Evolutionary conservation across 2,113 vertebrate species (phyloP), one percentile per base, ranked within the genome.

Genomic region (Callospermophilus lateralis): DNA sequence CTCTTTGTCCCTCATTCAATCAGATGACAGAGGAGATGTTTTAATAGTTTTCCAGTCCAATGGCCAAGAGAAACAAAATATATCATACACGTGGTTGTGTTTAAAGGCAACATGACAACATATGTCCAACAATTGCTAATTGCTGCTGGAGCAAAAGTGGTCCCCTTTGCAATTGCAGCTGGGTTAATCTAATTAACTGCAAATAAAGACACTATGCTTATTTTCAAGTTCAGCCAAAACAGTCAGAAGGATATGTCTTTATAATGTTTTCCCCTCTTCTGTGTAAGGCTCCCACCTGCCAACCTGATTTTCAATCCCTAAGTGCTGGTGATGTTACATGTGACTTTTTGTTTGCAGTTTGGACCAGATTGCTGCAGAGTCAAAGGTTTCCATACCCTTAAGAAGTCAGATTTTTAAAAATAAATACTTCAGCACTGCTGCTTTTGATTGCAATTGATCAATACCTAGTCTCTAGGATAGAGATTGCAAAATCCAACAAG

Each of bases 21-120:
- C 76, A 77, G 74, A 97, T 97, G 96, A 95, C 97, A 97, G 97
- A 98, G 90, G 97, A 97, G 96, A 98, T 98, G 96, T 97, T 97
- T 97, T 97, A 97, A 97, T 93, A 95, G 94, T 96, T 97, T 98
- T 97, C 96, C 96, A 97, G 95, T 87, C 96, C 78, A 90, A 22
- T 83, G 96, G 95, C 96, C 97, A 72, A 65, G 87, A 76, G 92
- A 97, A 96, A 96, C 93, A 96, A 97, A 96, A 48, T 90, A 42
- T 96, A 73, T 94, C 93, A 89, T 72, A 86, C 84, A 98, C 96
- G 65, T 78, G 90, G 84, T 97, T 96, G 83, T 78, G 51, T 61
- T 96, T 98, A 97, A 97, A 95, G 95, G 83, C 94, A 85, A 92
- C 74, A 85, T 94, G 96, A 26, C 8, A 97, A 51, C 68, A 93